phyloP scores from a whole-genome alignment of 2,888 invertebrate species.

The Oxystoma pomonae region DNA sequence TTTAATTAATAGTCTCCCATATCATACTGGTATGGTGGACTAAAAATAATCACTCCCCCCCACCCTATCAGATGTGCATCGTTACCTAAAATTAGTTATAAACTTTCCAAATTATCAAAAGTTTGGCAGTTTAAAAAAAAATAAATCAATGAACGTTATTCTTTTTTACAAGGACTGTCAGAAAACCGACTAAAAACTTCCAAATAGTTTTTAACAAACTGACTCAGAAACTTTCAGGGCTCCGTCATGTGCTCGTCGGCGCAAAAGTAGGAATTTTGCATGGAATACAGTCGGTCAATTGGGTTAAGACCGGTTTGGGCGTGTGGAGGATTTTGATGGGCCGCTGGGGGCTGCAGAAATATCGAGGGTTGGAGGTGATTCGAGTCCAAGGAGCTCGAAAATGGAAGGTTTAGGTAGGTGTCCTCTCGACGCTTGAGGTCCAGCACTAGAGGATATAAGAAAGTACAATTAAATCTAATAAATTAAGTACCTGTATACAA shows the following conservation, averaged over 20 bases:
- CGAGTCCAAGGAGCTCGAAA: constrained; percentile 35
- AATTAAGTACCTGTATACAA: too few species aligned
- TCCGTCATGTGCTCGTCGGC: constrained; percentile 46
- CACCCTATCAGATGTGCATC: too few species aligned
- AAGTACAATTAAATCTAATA: too few species aligned
- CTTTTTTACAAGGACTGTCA: not conserved
- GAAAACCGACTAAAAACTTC: constrained; percentile 20
- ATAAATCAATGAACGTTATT: too few species aligned
- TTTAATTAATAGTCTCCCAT: too few species aligned
- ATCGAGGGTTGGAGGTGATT: constrained; percentile 30
- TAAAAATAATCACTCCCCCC: too few species aligned
- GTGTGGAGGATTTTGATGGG: constrained; percentile 45
- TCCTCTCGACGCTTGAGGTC: constrained; percentile 38
- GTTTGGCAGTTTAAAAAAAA: too few species aligned
- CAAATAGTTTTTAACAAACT: constrained; percentile 17
- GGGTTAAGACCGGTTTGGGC: constrained; percentile 51
- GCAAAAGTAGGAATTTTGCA: constrained; percentile 62
- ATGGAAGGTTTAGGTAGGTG: constrained; percentile 39
- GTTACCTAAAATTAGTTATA: too few species aligned
- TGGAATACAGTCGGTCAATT: constrained; percentile 60
- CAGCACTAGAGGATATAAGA: constrained; percentile 28
- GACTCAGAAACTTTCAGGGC: constrained; percentile 21
- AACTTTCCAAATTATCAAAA: too few species aligned
- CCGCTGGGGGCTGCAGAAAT: constrained; percentile 42
- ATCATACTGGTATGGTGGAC: too few species aligned